Conservation (phyloP, 2,888 invertebrate genomes). For the Amitus sp. region DNA sequence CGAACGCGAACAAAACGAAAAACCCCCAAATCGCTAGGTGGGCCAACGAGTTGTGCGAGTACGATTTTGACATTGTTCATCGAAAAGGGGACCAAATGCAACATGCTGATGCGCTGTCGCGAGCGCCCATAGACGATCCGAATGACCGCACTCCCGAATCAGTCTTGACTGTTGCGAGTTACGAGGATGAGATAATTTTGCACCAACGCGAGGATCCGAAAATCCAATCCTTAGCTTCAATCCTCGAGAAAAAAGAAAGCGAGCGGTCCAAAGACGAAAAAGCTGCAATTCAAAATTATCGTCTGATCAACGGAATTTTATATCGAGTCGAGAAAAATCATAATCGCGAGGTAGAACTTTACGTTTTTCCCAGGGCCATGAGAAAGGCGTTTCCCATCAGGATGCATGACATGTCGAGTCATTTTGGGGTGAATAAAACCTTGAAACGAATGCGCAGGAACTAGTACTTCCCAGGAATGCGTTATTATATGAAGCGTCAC, state of each 20-base stretch:
- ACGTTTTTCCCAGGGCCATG: constrained; percentile 20
- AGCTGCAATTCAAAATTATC: not conserved
- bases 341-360: constrained; percentile 1
- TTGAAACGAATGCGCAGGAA: constrained; percentile 9
- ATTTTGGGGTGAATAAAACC: constrained; percentile 25
- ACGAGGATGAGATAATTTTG: constrained; percentile 1
- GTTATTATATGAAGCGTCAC: constrained; percentile 34
- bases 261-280: too few species aligned
- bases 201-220: not conserved
- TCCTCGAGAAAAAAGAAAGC: too few species aligned
- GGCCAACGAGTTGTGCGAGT: not conserved
- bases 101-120: constrained; percentile 6
- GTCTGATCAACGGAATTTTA: not conserved
- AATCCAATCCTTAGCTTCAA: too few species aligned
- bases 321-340: not conserved
- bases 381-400: constrained; percentile 20
- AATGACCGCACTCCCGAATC: not conserved
- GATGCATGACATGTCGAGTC: constrained; percentile 23
- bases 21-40: constrained; percentile 9
- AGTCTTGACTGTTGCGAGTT: not conserved
- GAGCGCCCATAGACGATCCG: not conserved
- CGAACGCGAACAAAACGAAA: not conserved
- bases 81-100: not conserved
- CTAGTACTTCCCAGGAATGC: constrained; percentile 29
- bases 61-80: not conserved